Conservation (phyloP, 1,140 invertebrate genomes). For the Oreohelix idahoensis region DNA sequence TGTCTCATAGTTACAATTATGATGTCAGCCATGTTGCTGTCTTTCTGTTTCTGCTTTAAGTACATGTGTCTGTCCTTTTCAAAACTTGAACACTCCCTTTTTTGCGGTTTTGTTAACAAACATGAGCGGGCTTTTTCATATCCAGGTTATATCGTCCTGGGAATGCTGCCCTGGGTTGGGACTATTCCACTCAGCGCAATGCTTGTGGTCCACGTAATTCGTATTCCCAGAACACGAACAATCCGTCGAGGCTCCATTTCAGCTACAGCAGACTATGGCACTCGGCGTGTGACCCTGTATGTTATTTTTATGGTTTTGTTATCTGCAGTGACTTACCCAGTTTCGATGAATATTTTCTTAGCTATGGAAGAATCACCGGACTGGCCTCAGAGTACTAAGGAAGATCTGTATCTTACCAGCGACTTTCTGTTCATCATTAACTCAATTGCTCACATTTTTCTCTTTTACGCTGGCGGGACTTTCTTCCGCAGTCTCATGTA, state of each 20-base stretch:
- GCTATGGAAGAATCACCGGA: conserved; percentile 29
- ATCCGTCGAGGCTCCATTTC: conserved; percentile 15
- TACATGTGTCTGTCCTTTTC: conserved; percentile 20
- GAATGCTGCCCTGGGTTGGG: conserved; percentile 26
- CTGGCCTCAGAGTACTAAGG: conserved; percentile 23
- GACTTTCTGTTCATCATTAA: conserved; percentile 34
- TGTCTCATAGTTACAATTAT: not conserved
- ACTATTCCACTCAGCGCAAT: conserved; percentile 24
- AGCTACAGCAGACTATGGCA: conserved; percentile 6
- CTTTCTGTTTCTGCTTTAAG: conserved; percentile 30
- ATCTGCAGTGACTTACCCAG: conserved; percentile 29
- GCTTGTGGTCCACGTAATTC: conserved; percentile 19
- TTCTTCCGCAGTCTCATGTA: conserved; percentile 33
- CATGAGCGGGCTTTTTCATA: conserved; percentile 9
- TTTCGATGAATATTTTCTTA: conserved; percentile 26
- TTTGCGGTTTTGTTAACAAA: not conserved
- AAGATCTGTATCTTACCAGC: conserved; percentile 20
- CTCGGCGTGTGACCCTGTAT: conserved; percentile 24
- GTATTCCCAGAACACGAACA: conserved; percentile 11
- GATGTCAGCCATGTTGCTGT: not conserved
- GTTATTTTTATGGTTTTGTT: conserved; percentile 28
- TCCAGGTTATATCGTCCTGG: conserved; percentile 13
- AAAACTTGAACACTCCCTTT: not conserved
- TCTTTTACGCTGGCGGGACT: conserved; percentile 22
- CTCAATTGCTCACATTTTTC: conserved; percentile 30